phyloP scores from a whole-genome alignment of 1,140 invertebrate species.

The Apocrypta bakeri region DNA sequence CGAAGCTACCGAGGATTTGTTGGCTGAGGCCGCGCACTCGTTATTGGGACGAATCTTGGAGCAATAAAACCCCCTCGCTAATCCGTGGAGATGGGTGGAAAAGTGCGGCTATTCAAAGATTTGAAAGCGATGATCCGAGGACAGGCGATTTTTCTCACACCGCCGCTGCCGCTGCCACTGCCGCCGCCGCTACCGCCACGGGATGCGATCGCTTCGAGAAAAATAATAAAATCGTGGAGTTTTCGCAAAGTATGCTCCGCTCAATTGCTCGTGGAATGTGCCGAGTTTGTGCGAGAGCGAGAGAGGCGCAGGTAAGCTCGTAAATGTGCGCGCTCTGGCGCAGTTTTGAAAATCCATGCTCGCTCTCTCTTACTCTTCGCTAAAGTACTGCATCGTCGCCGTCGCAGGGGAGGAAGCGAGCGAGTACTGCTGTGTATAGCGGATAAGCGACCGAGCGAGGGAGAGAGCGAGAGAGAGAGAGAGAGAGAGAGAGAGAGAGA shows the following conservation, averaged over 20 bases:
- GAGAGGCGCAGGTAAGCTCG: constrained; percentile 21
- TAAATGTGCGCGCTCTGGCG: constrained; percentile 31
- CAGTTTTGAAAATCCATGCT: constrained; percentile 34
- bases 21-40: too few species aligned
- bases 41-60: neutral
- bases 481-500: constrained; percentile 28
- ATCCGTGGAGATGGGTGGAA: neutral
- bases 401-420: neutral
- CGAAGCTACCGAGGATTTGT: too few species aligned
- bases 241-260: constrained; percentile 19
- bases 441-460: neutral
- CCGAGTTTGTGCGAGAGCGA: neutral
- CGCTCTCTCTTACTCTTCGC: too few species aligned
- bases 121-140: neutral
- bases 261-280: neutral
- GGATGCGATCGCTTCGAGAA: neutral
- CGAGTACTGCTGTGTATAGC: neutral
- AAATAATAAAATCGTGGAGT: constrained; percentile 12
- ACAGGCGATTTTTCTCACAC: neutral
- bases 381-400: neutral
- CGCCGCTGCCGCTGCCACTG: neutral
- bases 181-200: neutral
- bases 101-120: constrained; percentile 1
- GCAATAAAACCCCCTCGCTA: constrained; percentile 11
- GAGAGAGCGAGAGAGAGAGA: neutral